Evolutionary conservation across 1,140 invertebrate genomes (phyloP).

Genomic region (Pachyrhynchus sulphureomaculatus): DNA sequence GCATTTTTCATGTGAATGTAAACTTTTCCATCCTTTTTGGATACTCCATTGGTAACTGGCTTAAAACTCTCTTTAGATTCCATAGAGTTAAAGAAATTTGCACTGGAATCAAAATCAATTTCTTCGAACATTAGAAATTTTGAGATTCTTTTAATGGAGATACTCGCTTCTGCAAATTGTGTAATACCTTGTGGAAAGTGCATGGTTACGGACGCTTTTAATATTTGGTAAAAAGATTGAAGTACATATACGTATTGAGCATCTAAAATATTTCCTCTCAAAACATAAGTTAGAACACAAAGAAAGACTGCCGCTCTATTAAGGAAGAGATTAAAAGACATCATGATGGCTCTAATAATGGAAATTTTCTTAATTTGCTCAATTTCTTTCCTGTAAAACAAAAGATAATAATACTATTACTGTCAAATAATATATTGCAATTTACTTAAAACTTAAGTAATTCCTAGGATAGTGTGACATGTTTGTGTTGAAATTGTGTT

Average conservation of each 20-base stretch:
- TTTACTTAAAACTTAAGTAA: not conserved
- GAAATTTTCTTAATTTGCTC: conserved; percentile 40
- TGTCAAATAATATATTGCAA: conserved; percentile 6
- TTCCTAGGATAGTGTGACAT: not conserved
- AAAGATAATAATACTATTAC: conserved; percentile 14
- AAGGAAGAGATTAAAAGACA: conserved; percentile 71
- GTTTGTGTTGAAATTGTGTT: too few species aligned
- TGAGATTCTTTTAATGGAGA: conserved; percentile 67
- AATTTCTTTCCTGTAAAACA: conserved; percentile 42
- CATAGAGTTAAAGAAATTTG: conserved; percentile 8
- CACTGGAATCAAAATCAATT: conserved; percentile 28
- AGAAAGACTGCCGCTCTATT: conserved; percentile 75
- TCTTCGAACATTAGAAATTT: conserved; percentile 55
- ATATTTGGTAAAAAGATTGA: conserved; percentile 70
- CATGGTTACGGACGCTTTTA: conserved; percentile 69
- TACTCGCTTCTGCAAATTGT: conserved; percentile 63
- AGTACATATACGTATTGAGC: conserved; percentile 75
- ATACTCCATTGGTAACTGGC: not conserved
- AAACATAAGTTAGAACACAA: conserved; percentile 71
- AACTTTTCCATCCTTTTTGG: conserved; percentile 52
- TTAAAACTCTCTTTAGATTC: conserved; percentile 7
- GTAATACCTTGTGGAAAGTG: conserved; percentile 66
- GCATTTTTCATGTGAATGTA: too few species aligned
- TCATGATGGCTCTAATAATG: conserved; percentile 68
- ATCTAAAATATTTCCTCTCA: conserved; percentile 64